Conservation (phyloP, 2,113 vertebrate species). For the Megaceryle torquata region DNA sequence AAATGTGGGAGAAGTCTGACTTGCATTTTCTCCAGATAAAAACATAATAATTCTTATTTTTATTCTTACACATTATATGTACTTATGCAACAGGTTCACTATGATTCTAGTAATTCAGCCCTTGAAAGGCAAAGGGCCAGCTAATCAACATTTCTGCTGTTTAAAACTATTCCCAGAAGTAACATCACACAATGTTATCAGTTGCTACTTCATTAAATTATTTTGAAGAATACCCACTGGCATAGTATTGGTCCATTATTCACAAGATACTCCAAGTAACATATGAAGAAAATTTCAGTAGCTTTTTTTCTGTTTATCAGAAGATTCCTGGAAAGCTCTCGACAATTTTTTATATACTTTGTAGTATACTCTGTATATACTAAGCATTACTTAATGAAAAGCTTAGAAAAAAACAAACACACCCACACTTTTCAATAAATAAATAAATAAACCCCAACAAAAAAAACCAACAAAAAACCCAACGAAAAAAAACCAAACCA, state of each 20-base stretch:
- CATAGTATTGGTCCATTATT: neutral
- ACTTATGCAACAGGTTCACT: neutral
- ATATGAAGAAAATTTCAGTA: neutral
- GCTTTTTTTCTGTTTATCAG: neutral
- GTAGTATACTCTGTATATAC: neutral
- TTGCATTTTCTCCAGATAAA: neutral
- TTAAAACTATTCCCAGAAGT: neutral
- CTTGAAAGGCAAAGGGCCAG: neutral
- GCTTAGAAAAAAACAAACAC: neutral
- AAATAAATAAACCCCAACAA: no score
- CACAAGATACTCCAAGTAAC: neutral
- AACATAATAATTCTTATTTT: neutral
- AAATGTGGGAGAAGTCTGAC: neutral
- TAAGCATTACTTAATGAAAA: neutral
- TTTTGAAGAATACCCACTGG: neutral
- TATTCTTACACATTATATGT: neutral
- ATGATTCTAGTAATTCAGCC: neutral
- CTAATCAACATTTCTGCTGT: neutral
- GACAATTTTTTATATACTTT: neutral
- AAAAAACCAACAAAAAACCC: neutral
- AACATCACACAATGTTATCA: neutral
- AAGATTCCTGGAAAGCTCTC: neutral
- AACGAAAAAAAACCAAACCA: no score
- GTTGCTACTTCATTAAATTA: neutral
- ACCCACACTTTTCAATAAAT: neutral